Conservation (phyloP, 2,113 vertebrate genomes). For the Chaetodon trifascialis region DNA sequence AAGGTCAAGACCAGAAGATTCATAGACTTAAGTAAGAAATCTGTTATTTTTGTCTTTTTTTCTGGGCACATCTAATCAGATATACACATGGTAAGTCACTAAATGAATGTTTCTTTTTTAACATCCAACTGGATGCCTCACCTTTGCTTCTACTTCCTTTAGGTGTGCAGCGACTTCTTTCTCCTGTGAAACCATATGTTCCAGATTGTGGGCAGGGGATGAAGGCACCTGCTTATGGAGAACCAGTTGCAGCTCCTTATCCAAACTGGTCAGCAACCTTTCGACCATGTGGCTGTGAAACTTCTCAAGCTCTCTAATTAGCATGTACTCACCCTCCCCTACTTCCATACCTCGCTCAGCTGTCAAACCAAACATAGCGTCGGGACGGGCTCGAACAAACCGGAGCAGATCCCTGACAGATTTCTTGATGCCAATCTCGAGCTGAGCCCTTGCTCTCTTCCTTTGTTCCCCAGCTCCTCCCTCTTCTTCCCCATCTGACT, state of each 20-base stretch:
- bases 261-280: slow-evolving; percentile 81
- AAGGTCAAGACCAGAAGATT: background rate
- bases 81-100: background rate
- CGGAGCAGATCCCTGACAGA: slow-evolving; percentile 85
- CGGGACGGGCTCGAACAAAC: slow-evolving; percentile 68
- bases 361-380: slow-evolving; percentile 54
- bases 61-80: background rate
- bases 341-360: background rate
- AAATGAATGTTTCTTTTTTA: background rate
- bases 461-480: background rate
- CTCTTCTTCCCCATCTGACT: background rate
- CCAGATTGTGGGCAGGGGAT: slow-evolving; percentile 61
- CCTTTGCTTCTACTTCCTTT: slow-evolving; percentile 79
- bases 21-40: background rate
- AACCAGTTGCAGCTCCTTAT: slow-evolving; percentile 78
- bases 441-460: background rate
- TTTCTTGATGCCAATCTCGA: slow-evolving; percentile 65
- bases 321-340: slow-evolving; percentile 31
- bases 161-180: slow-evolving; percentile 67
- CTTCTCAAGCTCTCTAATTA: slow-evolving; percentile 78
- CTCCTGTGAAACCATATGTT: slow-evolving; percentile 62
- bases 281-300: slow-evolving; percentile 82
- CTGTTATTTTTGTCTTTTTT: background rate
- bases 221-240: slow-evolving; percentile 65
- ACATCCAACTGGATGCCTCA: slow-evolving; percentile 51